Evolutionary conservation across 2,113 vertebrate genomes (phyloP).

Genomic region (Erinaceus europaeus): DNA sequence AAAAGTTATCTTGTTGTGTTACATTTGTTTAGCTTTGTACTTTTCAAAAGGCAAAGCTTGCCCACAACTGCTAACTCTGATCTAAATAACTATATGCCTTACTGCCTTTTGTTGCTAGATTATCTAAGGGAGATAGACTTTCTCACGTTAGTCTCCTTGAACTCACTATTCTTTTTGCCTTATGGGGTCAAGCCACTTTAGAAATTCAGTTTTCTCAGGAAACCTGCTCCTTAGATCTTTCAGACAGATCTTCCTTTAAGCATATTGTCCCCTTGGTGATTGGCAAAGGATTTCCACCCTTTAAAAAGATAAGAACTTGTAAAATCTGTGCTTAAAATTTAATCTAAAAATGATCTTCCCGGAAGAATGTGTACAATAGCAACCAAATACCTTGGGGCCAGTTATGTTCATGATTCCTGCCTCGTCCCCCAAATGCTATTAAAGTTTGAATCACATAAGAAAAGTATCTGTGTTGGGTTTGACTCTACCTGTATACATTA

Average conservation of each 20-base stretch:
- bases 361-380: background rate
- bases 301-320: slow-evolving; percentile 22
- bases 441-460: slow-evolving; percentile 27
- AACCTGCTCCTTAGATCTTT: slow-evolving; percentile 60
- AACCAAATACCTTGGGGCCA: background rate
- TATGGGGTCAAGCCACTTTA: background rate
- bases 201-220: slow-evolving; percentile 65
- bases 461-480: slow-evolving; percentile 4
- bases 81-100: background rate
- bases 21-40: background rate
- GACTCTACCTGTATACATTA: background rate
- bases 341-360: slow-evolving; percentile 31
- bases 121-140: background rate
- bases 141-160: background rate
- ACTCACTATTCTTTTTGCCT: background rate
- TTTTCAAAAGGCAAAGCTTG: slow-evolving; percentile 4
- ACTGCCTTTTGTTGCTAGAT: background rate
- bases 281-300: slow-evolving; percentile 67
- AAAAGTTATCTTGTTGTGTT: background rate
- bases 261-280: slow-evolving; percentile 42
- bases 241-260: slow-evolving; percentile 53
- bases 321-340: slow-evolving; percentile 32
- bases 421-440: background rate
- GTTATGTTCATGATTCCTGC: background rate
- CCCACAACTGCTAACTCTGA: background rate